Evolutionary conservation across 92 coral and sea anemone genomes (phyloP), one percentile per base, ranked within the genome.

Genomic region (Epizoanthus illoricatus): DNA sequence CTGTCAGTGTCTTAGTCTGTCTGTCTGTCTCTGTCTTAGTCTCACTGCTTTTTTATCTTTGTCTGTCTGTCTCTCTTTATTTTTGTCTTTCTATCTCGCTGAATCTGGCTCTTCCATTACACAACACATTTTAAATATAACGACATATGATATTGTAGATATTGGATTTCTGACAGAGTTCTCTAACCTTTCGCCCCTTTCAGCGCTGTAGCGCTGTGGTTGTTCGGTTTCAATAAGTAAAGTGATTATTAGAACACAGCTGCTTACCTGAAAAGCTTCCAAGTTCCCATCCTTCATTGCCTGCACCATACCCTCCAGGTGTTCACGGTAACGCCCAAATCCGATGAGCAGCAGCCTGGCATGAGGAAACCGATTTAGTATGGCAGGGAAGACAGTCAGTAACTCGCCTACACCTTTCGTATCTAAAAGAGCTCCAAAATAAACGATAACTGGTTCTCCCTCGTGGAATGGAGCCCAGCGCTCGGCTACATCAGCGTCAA

Each of bases 331-430:
- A 52, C 93, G 88, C 1, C 96, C 98, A 71, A 87, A 94, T 10
- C 96, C 98, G 47, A 94, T 84, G 42, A 94, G 83, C 85, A 94
- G 13, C 78, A 94, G 80, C 17, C 94, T 84, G 15, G 94, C 90
- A 65, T 90, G 76, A 13, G 98, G 98, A 28, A 94, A 66, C 18
- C 91, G 87, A 33, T 87, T 88, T 47, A 94, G 86, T 54, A 94
- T 89, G 15, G 86, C 68, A 24, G 94, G 96, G 76, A 94, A 89
- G 45, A 96, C 94, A 62, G 91, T 88, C 12, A 94, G 83, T 18
- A 94, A 65, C 69, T 94, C 98, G 10, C 98, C 98, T 0, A 93
- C 98, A 13, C 96, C 98, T 81, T 92, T 93, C 60, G 97, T 91
- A 74, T 93, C 98, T 52, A 89, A 90, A 69, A 94, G 87, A 73